Percentiles rank a stretch among this genome's conserved stretches.
These are phyloP conservation scores for Charaxes varanes DNA, from an alignment of 1,140 invertebrate species.

Conservation along the genomic window DNA sequence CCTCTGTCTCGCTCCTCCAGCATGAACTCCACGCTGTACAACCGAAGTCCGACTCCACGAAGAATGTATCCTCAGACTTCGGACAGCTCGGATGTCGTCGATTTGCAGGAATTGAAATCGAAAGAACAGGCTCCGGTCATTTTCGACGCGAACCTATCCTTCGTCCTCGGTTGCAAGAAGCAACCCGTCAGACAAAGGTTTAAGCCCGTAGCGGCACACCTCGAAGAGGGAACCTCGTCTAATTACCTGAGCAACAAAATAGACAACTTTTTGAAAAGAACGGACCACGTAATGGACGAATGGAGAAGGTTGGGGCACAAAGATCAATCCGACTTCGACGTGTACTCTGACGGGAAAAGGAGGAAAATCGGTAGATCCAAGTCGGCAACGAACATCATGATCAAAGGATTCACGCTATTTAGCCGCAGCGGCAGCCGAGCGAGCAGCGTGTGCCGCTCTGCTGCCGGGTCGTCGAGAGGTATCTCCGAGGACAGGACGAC, in stretches of 20 bases:
- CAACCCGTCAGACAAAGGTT: slow-evolving; percentile 81
- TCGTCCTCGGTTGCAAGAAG: slow-evolving; percentile 81
- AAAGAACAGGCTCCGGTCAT: slow-evolving; percentile 85
- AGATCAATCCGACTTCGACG: slow-evolving; percentile 67
- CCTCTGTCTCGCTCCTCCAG: slow-evolving; percentile 60
- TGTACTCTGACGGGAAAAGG: slow-evolving; percentile 52
- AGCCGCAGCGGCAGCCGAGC: slow-evolving; percentile 75
- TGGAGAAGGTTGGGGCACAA: slow-evolving; percentile 81
- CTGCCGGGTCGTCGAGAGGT: too few species aligned
- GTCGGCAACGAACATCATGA: slow-evolving; percentile 86
- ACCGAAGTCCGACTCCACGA: slow-evolving; percentile 71
- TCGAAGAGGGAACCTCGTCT: slow-evolving; percentile 83
- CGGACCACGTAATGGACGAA: slow-evolving; percentile 90
- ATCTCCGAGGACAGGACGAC: slow-evolving; percentile 77
- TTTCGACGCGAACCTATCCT: slow-evolving; percentile 86
- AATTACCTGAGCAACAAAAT: slow-evolving; percentile 84
- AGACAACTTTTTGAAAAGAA: slow-evolving; percentile 84
- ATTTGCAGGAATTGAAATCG: slow-evolving; percentile 74
- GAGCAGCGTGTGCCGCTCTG: slow-evolving; percentile 64
- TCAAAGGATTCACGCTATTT: slow-evolving; percentile 84
- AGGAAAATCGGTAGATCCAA: slow-evolving; percentile 77
- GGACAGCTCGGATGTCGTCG: slow-evolving; percentile 58
- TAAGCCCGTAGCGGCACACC: slow-evolving; percentile 81
- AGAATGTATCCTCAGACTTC: slow-evolving; percentile 79
- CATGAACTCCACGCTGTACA: slow-evolving; percentile 56